Base-by-base conservation (phyloP, 92 coral and sea anemone species). In the Umimayanthus chanpuru region DNA sequence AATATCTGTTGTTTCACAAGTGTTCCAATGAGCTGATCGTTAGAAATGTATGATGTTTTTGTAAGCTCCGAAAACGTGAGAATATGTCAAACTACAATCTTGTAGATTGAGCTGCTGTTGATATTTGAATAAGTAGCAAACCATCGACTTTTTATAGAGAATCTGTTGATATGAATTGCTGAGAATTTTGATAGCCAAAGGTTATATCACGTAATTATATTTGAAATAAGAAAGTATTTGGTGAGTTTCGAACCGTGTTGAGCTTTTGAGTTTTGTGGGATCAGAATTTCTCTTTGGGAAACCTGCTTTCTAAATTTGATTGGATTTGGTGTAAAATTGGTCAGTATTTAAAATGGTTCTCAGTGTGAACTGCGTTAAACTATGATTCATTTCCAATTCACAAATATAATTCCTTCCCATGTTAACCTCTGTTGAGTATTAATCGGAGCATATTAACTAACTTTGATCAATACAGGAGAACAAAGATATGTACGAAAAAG, bases 151-250 rank as follows among this genome's bases (percentile, higher is more conserved):
- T 28, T 73, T 75, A 43, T 75, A 10, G 11, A 75, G 79, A 75
- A 75, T 75, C 79, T 9, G 14, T 75, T 40, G 53, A 75, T 56
- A 20, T 16, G 53, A 75, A 36, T 75, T 75, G 79, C 6, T 11
- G 79, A 21, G 77, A 73, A 73, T 73, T 73, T 73, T 73, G 79
- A 75, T 75, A 18, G 79, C 79, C 25, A 23, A 21, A 39, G 53
- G 79, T 43, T 73, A 32, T 28, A 73, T 36, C 77, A 73, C 36
- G 77, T 73, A 73, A 73, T 39, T 18, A n/a, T 11, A 75, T 16
- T 75, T 75, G 79, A 38, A 36, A 39, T 75, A 32, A 9, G 18
- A 36, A 39, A 38, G 26, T 75, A 38, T 39, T 75, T 18, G 10
- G 20, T 26, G 32, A 73, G 77, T 73, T 73, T 18, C 77, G 77